phyloP scores from a whole-genome alignment of 2,888 invertebrate genomes.

The Acrobasis repandana region DNA sequence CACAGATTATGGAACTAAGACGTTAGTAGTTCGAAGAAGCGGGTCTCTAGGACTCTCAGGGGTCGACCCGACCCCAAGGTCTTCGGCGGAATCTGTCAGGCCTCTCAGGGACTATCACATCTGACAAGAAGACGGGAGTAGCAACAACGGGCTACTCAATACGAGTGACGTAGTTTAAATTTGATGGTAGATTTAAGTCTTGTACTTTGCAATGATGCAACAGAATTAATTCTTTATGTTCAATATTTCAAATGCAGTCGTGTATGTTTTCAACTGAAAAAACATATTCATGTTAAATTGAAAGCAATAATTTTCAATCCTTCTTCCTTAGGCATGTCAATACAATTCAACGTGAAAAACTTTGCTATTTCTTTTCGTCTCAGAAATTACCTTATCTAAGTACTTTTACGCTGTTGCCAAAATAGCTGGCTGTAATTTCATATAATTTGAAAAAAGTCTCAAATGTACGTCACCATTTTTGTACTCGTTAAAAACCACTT shows the following conservation, averaged over 20 bases:
- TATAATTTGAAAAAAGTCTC: too few relatives aligned
- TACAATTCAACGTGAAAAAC: too few relatives aligned
- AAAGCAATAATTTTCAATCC: too few relatives aligned
- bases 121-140: constrained; percentile 75
- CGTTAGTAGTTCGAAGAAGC: constrained; percentile 87
- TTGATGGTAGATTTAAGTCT: constrained; percentile 1
- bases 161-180: constrained; percentile 72
- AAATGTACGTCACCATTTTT: background rate
- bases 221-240: background rate
- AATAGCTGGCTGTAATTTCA: too few relatives aligned
- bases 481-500: background rate
- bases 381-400: background rate
- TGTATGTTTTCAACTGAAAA: too few relatives aligned
- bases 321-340: too few relatives aligned
- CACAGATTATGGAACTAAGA: constrained; percentile 89
- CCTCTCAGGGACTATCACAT: constrained; percentile 84
- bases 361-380: background rate
- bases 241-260: too few relatives aligned
- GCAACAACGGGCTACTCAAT: constrained; percentile 69
- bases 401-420: background rate
- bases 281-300: too few relatives aligned
- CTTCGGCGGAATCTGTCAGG: constrained; percentile 85
- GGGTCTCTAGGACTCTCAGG: constrained; percentile 87
- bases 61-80: constrained; percentile 85
- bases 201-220: background rate